phyloP scores from a whole-genome alignment of 2,797 vertebrate genomes.

The Phataginus tricuspis region DNA sequence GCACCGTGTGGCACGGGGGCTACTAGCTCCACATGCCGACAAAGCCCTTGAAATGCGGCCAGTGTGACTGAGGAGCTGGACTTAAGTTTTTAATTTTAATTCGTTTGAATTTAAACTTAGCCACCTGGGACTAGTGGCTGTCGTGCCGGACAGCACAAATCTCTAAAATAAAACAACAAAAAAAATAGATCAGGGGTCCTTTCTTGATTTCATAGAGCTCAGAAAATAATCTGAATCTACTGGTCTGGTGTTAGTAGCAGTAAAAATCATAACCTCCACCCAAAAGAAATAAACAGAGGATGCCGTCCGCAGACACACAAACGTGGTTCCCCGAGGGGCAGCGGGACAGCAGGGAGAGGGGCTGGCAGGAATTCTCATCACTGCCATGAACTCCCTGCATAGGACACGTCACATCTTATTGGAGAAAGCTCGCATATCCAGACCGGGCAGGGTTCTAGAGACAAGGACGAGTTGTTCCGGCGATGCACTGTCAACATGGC shows the following conservation, averaged over 20 bases:
- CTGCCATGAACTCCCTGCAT: rapidly evolving
- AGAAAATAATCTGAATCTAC: neutral
- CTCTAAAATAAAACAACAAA: neutral
- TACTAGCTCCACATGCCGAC: rapidly evolving
- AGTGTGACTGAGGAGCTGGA: neutral
- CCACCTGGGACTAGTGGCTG: neutral
- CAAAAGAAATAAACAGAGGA: neutral
- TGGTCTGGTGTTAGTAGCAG: neutral
- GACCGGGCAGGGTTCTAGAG: neutral
- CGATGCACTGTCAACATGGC: neutral
- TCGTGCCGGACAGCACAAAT: neutral
- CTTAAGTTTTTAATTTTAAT: neutral
- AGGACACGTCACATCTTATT: neutral
- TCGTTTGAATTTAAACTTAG: constrained; percentile 21
- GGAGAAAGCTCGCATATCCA: neutral
- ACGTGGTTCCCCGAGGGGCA: rapidly evolving
- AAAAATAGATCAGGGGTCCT: neutral
- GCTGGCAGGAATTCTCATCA: rapidly evolving
- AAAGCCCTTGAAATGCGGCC: neutral
- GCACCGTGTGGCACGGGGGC: neutral
- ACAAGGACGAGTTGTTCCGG: rapidly evolving
- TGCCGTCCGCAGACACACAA: no score
- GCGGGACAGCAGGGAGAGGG: neutral
- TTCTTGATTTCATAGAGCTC: neutral
- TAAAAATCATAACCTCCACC: neutral